Base-by-base conservation (phyloP, 2,113 vertebrate genomes). In the Mastomys natalensis region DNA sequence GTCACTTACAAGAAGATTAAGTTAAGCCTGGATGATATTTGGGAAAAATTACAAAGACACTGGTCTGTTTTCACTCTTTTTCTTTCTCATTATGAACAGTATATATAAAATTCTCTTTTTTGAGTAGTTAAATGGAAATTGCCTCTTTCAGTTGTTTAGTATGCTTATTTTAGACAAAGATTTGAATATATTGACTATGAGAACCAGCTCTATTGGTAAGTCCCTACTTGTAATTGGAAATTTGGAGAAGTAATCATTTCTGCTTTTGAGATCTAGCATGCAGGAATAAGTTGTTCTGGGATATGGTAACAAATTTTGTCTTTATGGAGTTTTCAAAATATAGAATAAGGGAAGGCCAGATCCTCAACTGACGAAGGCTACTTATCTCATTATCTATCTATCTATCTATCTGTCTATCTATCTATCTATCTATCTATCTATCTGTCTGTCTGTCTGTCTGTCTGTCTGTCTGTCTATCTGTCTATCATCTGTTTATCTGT, bases 1-100 rank as follows among this genome's bases (percentile, higher is more conserved):
- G 72, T 85, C 77, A 68, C 40, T 87, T 89, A 48, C 10, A 88
- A 66, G 84, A 84, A 26, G 87, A 55, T 17, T 93, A 37, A 80
- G 91, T 96, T 97, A 91, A 74, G 62, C 82, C 93, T 96, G 45
- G 26, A 10, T 13, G 74, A 74, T 94, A 51, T 95, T 96, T 97
- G 68, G 95, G 74, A 87, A 95, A 96, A 81, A 13, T 92, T 51
- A 80, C 88, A 77, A 84, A 94, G 22, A 40, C 77, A 68, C 80
- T 80, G 90, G 87, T 66, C 86, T 53, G 4, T 93, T 90, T 64
- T 17, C 31, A 68, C 82, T 73, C 70, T 55, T 31, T 78, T 95
- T 94, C 73, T 9, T 34, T 80, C 87, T 85, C 45, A 81, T 66
- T 97, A 89, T 37, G 91, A 92, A 97, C 31, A 72, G 24, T 84